phyloP scores from a whole-genome alignment of 2,888 invertebrate genomes.

The Neoaliturus tenellus region DNA sequence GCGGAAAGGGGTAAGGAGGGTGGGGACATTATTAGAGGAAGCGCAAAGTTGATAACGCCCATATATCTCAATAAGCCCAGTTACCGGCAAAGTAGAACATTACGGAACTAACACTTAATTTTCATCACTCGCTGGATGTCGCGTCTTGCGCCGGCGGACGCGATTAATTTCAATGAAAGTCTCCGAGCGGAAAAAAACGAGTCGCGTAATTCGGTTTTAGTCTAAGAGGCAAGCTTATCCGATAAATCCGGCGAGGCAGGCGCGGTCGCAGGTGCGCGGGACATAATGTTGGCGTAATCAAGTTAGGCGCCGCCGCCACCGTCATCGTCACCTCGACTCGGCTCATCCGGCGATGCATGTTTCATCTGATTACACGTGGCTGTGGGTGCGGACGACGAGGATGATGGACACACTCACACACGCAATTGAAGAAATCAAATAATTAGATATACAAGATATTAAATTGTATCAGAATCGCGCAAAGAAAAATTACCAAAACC shows the following conservation, averaged over 20 bases:
- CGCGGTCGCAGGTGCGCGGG: constrained; percentile 38
- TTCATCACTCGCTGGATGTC: constrained; percentile 32
- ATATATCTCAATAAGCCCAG: constrained; percentile 39
- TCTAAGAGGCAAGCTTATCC: background rate
- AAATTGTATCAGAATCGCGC: too few relatives aligned
- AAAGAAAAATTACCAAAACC: too few relatives aligned
- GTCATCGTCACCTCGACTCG: background rate
- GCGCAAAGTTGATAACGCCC: constrained; percentile 40
- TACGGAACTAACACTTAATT: constrained; percentile 41
- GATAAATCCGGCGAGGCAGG: constrained; percentile 47
- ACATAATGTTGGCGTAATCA: background rate
- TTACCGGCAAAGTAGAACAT: constrained; percentile 44
- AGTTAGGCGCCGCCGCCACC: background rate
- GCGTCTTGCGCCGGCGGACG: background rate
- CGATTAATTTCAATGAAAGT: constrained; percentile 37
- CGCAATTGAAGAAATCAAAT: too few relatives aligned
- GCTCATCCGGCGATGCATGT: too few relatives aligned
- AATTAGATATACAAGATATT: too few relatives aligned
- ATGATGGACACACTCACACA: too few relatives aligned
- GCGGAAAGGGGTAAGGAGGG: background rate
- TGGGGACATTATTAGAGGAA: constrained; percentile 19
- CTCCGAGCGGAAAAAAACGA: constrained; percentile 32
- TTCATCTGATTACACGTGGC: too few relatives aligned
- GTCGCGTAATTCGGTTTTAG: background rate
- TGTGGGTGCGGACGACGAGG: too few relatives aligned